Base-by-base conservation (phyloP, 2,888 invertebrate genomes). In the Polymixis lichenea region DNA sequence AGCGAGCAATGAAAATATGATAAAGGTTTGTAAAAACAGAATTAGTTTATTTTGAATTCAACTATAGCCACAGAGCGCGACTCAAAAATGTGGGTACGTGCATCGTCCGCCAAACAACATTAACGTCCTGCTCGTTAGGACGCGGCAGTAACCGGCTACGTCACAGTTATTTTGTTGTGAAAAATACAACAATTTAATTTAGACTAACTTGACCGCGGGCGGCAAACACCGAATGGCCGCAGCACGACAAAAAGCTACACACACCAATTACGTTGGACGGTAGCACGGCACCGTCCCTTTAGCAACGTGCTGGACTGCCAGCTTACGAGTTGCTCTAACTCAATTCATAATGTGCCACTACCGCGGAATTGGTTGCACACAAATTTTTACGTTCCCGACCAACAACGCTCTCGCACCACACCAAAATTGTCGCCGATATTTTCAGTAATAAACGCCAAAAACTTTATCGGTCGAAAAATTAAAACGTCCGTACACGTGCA, bases 101-200 rank as follows among this genome's bases (percentile, higher is more conserved):
- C 83, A 82, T 76, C 75, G 82, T 82, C 86, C 88, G 85, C 89
- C 89, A 92, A 94, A 95, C 89, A 92, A 92, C 90, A 93, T 94
- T 94, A 94, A 90, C 88, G 90, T 88, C 89, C 88, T 91, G 88
- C 91, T 92, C 94, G 94, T 94, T 94, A 94, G 82, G 72, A 86
- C 75, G 79, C 83, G 73, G 82, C 72, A 81, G 81, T 86, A 87
- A 78, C 78, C 91, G 7, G 19, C 67, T 56, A 67, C 56, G 86
- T 90, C 90, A 91, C 89, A 90, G 92, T 93, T 90, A 93, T 95
- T 95, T 93, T 92, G 93, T 92, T 93, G 92, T 91, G 91, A 95
- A 95, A 96, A 96, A 95, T 95, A 95, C 93, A 95, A 95, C 94
- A 95, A 95, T 95, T 95, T 96, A 95, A 96, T 96, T 96, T 95